Evolutionary conservation across 2,113 vertebrate genomes (phyloP), one percentile per base, ranked within the genome.

Genomic region (Oceanodroma tethys): DNA sequence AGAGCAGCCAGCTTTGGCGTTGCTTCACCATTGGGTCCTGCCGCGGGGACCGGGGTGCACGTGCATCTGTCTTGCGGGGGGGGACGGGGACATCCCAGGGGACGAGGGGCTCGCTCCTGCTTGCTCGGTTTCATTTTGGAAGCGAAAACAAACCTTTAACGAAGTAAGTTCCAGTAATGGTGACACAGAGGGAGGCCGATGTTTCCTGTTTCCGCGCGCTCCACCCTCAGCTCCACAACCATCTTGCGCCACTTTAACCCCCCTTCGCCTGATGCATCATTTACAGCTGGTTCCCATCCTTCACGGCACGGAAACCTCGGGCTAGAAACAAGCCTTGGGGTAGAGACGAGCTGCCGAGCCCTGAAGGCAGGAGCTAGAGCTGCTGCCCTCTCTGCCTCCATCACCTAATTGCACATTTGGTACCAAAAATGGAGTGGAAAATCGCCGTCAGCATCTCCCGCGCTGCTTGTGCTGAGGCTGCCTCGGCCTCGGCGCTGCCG

Each of bases 341-440:
- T 25, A 52, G 22, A 30, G 52, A 5, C 0, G 42, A 62, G 81
- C 66, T 13, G 63, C 63, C 4, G 16, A 93, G 29, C 56, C 42
- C 59, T 5, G 7, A 6, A 14, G 65, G 56, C 81, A n/a, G 72
- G 76, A 53, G 60, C 48, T 2, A 7, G 38, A 67, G 96, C 81
- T n/a, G 82, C 62, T 74, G 90, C 90, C 66, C 27, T 78, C 62
- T 48, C 60, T 76, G 86, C 87, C 95, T 80, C 90, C 94, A 67
- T 70, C 76, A 15, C 86, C 56, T 43, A 30, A 21, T 13, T 20
- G 63, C 14, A 29, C 15, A 2, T 53, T 86, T 19, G 91, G 92
- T 72, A 81, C 94, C 93, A 97, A 97, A 97, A 91, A 95, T 81
- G 93, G 96, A 96, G 90, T 88, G 95, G 96, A 96, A 97, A 97